A percentile compares a stretch with the other conserved stretches of the same genome.
These are phyloP conservation scores for Cremastobaeus sp. DNA, from an alignment of 2,888 invertebrate species.

Conservation along the genomic window DNA sequence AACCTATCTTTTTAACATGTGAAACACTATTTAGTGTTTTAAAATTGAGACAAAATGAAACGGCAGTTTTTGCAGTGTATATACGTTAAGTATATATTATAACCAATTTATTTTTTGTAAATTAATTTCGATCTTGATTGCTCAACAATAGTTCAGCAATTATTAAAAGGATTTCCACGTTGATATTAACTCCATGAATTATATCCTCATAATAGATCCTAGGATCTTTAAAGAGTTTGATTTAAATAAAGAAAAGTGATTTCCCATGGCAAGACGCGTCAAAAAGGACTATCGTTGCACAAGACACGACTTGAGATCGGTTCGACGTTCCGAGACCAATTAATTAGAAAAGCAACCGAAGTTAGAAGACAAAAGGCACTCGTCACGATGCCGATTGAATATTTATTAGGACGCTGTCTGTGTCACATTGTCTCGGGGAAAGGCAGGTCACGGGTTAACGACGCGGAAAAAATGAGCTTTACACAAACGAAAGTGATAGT, in stretches of 20 bases:
- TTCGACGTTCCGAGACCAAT: constrained; percentile 54
- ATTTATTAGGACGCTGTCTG: constrained; percentile 67
- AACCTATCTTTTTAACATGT: no score
- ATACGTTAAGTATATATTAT: no score
- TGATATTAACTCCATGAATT: no score
- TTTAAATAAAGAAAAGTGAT: constrained; percentile 30
- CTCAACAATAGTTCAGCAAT: no score
- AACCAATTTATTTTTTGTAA: no score
- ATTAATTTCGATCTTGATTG: no score
- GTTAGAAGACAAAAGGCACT: constrained; percentile 65
- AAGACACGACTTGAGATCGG: constrained; percentile 49
- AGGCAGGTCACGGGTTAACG: constrained; percentile 69
- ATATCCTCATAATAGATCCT: neutral
- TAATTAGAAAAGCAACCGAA: constrained; percentile 64
- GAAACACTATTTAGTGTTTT: no score
- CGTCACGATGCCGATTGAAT: constrained; percentile 71
- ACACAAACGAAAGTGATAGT: constrained; percentile 69
- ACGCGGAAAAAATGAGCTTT: constrained; percentile 65
- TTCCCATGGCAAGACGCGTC: constrained; percentile 34
- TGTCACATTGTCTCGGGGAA: constrained; percentile 67
- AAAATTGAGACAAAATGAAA: no score
- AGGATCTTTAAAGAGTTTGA: neutral
- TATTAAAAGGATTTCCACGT: no score
- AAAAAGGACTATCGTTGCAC: constrained; percentile 36
- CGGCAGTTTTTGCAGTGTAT: no score